Conservation (phyloP, 1,140 invertebrate species). For the Drosophila truncata region DNA sequence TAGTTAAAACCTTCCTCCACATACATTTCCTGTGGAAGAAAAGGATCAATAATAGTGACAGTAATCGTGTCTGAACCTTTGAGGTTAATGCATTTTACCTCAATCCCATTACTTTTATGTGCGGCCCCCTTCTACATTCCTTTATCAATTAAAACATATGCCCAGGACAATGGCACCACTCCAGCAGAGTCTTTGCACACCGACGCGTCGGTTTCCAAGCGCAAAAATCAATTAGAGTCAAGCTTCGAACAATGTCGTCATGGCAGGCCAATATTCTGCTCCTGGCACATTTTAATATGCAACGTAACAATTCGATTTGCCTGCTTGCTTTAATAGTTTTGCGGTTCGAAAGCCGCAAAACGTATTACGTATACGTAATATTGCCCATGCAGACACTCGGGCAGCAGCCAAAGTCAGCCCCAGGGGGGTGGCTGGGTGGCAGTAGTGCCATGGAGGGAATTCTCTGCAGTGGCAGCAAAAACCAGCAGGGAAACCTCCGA, state of each 20-base stretch:
- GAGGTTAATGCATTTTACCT: constrained; percentile 6
- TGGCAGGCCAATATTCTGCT: constrained; percentile 30
- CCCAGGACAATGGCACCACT: not conserved
- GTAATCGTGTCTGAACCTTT: constrained; percentile 6
- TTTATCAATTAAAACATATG: constrained; percentile 15
- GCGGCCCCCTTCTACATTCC: not conserved
- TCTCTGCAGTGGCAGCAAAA: constrained; percentile 25
- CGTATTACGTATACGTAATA: constrained; percentile 78
- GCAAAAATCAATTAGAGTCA: constrained; percentile 29
- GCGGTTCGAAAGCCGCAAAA: constrained; percentile 76
- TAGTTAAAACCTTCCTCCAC: too few species aligned
- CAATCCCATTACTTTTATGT: not conserved
- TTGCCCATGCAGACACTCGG: constrained; percentile 49
- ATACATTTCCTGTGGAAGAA: not conserved
- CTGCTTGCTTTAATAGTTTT: constrained; percentile 80
- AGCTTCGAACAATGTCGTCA: constrained; percentile 22
- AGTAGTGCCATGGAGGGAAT: constrained; percentile 1
- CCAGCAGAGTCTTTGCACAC: constrained; percentile 4
- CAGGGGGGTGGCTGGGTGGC: not conserved
- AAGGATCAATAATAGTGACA: too few species aligned
- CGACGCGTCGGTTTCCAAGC: constrained; percentile 18
- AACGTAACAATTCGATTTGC: constrained; percentile 73
- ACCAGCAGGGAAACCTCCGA: constrained; percentile 23
- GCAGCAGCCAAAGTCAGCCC: constrained; percentile 50
- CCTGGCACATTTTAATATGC: constrained; percentile 65